phyloP scores from a whole-genome alignment of 2,113 vertebrate species.

The Dunckerocampus dactyliophorus region DNA sequence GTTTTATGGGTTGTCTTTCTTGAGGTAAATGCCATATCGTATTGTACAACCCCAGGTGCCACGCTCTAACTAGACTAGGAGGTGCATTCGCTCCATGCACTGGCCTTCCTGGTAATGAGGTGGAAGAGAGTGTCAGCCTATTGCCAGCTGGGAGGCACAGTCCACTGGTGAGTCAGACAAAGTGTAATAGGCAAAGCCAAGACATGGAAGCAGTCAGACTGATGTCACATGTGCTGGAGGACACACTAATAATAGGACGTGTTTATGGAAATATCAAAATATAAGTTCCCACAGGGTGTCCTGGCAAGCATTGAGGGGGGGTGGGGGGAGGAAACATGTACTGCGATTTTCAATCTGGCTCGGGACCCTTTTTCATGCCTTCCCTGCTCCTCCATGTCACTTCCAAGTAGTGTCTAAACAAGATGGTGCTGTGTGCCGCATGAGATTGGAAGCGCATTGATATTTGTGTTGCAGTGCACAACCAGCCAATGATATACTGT shows the following conservation, averaged over 20 bases:
- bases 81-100: constrained; percentile 52
- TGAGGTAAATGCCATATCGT: constrained; percentile 42
- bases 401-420: constrained; percentile 7
- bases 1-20: constrained; percentile 38
- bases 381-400: neutral
- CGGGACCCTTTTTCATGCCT: constrained; percentile 17
- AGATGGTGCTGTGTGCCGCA: neutral
- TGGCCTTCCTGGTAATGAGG: constrained; percentile 63
- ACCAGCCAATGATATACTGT: neutral
- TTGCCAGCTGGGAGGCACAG: constrained; percentile 62
- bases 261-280: constrained; percentile 61
- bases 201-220: constrained; percentile 63
- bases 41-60: constrained; percentile 54
- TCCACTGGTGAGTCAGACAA: constrained; percentile 66
- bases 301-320: constrained; percentile 16
- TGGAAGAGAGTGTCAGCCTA: constrained; percentile 58
- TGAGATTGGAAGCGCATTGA: neutral
- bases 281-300: constrained; percentile 47
- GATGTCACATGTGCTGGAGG: constrained; percentile 63
- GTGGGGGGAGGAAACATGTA: constrained; percentile 7
- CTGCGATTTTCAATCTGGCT: constrained; percentile 36
- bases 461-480: neutral
- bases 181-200: constrained; percentile 59
- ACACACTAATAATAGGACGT: constrained; percentile 68
- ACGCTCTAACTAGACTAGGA: constrained; percentile 58